Percentiles rank a stretch among this genome's conserved stretches.
phyloP scores from a whole-genome alignment of 2,888 invertebrate genomes.

The Apamea crenata region DNA sequence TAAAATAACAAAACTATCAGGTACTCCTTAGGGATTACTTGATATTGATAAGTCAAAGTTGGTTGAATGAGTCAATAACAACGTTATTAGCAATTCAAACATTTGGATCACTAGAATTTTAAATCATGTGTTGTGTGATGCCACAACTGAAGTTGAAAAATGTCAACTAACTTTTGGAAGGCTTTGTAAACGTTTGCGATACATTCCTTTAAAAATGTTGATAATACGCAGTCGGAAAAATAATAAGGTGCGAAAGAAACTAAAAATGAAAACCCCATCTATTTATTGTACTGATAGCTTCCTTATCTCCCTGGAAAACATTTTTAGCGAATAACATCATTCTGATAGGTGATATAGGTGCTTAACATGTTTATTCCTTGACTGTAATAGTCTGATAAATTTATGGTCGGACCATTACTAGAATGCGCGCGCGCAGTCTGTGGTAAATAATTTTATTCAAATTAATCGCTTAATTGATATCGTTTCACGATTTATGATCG shows the following conservation, averaged over 20 bases:
- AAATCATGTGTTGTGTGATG: not conserved
- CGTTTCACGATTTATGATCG: slow-evolving; percentile 35
- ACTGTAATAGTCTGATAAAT: slow-evolving; percentile 8
- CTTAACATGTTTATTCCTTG: not conserved
- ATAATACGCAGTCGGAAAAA: not conserved
- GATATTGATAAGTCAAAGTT: not conserved
- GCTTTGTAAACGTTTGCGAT: not conserved
- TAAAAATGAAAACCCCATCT: not conserved
- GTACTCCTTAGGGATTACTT: too few relatives aligned
- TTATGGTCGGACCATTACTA: slow-evolving; percentile 7
- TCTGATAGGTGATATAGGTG: too few relatives aligned
- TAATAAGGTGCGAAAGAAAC: not conserved
- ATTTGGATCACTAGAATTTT: not conserved
- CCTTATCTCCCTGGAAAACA: too few relatives aligned
- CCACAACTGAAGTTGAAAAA: not conserved
- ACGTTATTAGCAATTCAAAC: not conserved
- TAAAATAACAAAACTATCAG: too few relatives aligned
- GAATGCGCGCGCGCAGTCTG: not conserved
- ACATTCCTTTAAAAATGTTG: not conserved
- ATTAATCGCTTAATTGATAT: slow-evolving; percentile 33
- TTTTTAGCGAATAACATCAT: too few relatives aligned
- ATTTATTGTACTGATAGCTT: too few relatives aligned
- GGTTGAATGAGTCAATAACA: not conserved
- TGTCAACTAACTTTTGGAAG: not conserved
- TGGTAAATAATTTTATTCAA: slow-evolving; percentile 35